These are phyloP conservation scores for Origma solitaria DNA, from an alignment of 2,113 vertebrate species.

Conservation along the genomic window DNA sequence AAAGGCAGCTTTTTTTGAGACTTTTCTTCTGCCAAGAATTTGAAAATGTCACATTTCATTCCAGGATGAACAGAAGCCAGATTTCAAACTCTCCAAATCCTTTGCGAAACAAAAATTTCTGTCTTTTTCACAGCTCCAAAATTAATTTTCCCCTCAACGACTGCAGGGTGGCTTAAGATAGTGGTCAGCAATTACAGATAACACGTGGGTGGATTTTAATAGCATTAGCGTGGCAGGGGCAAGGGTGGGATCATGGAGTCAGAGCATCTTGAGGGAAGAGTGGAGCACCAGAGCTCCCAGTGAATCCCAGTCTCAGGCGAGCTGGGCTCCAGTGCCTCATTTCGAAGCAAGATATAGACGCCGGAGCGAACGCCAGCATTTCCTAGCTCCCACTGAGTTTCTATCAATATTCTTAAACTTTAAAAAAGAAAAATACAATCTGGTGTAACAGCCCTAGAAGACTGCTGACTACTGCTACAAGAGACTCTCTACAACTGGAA, in stretches of 20 bases:
- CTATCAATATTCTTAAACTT: conserved; percentile 65
- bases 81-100: conserved; percentile 33
- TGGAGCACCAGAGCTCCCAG: neutral
- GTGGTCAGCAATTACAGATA: conserved; percentile 41
- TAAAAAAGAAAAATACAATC: conserved; percentile 64
- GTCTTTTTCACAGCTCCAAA: conserved; percentile 37
- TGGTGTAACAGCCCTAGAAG: conserved; percentile 27
- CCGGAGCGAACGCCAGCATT: neutral
- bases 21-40: conserved; percentile 49
- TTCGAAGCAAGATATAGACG: neutral
- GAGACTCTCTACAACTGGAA: neutral
- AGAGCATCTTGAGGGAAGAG: neutral
- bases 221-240: neutral
- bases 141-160: conserved; percentile 25
- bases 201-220: neutral
- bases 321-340: neutral
- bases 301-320: neutral
- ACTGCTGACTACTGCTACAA: conserved; percentile 23
- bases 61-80: conserved; percentile 59
- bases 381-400: conserved; percentile 52
- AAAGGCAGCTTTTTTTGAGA: conserved; percentile 58
- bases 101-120: conserved; percentile 30
- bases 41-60: conserved; percentile 65
- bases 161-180: conserved; percentile 8
- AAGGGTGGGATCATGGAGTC: neutral